Base-by-base conservation (phyloP, 1,140 invertebrate genomes). In the Ericerus pela region DNA sequence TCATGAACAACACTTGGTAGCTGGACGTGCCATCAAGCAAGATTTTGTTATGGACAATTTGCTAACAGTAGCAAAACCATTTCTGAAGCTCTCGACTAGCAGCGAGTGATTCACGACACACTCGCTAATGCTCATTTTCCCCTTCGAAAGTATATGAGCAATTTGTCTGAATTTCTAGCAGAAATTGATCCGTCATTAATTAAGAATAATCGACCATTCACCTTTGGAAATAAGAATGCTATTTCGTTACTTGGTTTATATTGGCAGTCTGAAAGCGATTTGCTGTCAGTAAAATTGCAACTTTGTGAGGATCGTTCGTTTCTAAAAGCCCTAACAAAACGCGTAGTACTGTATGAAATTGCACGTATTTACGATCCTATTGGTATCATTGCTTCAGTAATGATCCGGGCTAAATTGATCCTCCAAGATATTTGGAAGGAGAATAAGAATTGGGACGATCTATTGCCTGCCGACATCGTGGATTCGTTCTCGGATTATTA, bases 71-170 rank as follows among this genome's bases (percentile, higher is more conserved):
- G 43, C 43, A 3, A 52, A 51, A 52, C 24, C 0, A 30, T 51
- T 6, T 29, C 33, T 16, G n/a, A 14, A 1, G 55, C 51, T 1
- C 4, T 36, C n/a, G 30, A 57, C 10, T 20, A 37, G 16, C 28
- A 53, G 27, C 5, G 11, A 16, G n/a, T n/a, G 27, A n/a, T 53
- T 11, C 27, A 30, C 16, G 4, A 53, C 2, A n/a, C 18, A n/a
- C 51, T 29, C 6, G 26, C 5, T 2, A 16, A 29, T 29, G 51
- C 27, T 53, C n/a, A 31, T 20, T 53, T 53, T 18, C 27, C 27
- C 6, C 18, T 53, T 8, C 6, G 51, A 2, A 53, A 53, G 55
- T 68, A 64, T 65, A 38, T 57, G 41, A 47, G 29, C 12, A 55
- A 55, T 20, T 51, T 2, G 6, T n/a, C 51, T 29, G 6, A 53